phyloP scores from a whole-genome alignment of 2,888 invertebrate genomes.

The Drosophila leonis region DNA sequence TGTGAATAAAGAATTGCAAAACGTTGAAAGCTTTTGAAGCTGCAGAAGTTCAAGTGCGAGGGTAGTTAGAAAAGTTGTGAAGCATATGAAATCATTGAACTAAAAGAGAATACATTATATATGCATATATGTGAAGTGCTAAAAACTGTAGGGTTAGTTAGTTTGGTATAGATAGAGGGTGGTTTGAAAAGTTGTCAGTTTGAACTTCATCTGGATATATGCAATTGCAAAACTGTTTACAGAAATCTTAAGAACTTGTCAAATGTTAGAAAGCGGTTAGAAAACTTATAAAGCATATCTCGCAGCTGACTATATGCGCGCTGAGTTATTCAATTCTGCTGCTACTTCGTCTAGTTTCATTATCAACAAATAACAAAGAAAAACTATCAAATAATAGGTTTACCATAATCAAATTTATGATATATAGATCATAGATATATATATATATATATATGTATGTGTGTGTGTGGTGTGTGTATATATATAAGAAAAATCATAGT shows the following conservation, averaged over 20 bases:
- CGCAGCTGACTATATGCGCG: conserved; percentile 25
- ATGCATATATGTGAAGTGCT: background rate
- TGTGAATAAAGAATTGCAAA: background rate
- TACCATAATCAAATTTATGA: conserved; percentile 33
- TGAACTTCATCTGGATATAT: background rate
- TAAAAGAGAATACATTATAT: background rate
- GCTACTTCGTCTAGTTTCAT: conserved; percentile 19
- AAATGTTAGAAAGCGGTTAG: background rate
- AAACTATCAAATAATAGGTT: conserved; percentile 62
- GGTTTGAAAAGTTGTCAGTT: background rate
- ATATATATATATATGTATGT: conserved; percentile 26
- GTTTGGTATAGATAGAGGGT: background rate
- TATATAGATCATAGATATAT: conserved; percentile 30
- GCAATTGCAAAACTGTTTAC: background rate
- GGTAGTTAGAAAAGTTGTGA: background rate
- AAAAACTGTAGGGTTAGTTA: background rate
- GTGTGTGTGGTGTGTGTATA: conserved; percentile 26
- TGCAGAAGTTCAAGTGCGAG: background rate
- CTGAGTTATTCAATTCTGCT: conserved; percentile 16
- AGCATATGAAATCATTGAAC: background rate
- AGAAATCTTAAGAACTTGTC: background rate
- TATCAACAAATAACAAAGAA: conserved; percentile 71
- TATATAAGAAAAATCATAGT: conserved; percentile 65
- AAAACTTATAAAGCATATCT: conserved; percentile 17
- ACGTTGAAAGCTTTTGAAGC: background rate